These are phyloP conservation scores for Eubasilissa splendida DNA, from an alignment of 2,888 invertebrate species.

Conservation along the genomic window DNA sequence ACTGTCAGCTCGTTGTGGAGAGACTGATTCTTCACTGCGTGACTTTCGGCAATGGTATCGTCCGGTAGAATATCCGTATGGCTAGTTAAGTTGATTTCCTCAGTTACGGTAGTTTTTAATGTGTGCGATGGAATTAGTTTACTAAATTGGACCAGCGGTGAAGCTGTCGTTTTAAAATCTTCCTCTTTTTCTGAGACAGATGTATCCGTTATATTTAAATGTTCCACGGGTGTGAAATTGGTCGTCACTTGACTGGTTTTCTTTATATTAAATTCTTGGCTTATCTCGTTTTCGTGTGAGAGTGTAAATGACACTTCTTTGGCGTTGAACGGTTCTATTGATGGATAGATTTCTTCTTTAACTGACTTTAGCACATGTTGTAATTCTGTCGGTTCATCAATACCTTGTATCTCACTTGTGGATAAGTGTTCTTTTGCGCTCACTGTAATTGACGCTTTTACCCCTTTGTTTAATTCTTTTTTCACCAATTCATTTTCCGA, in stretches of 20 bases:
- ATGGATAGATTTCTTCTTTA: conserved; percentile 70
- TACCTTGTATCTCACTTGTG: conserved; percentile 74
- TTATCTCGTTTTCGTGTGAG: conserved; percentile 78
- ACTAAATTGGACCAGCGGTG: conserved; percentile 62
- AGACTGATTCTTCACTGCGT: conserved; percentile 64
- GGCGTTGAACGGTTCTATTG: conserved; percentile 76
- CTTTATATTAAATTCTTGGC: conserved; percentile 61
- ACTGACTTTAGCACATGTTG: conserved; percentile 72
- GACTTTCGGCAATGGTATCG: conserved; percentile 59
- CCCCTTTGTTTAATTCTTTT: conserved; percentile 70
- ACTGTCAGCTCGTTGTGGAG: conserved; percentile 67
- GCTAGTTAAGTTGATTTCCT: conserved; percentile 69
- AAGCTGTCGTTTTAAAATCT: conserved; percentile 65
- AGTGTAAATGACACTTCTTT: conserved; percentile 76
- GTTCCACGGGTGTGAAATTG: conserved; percentile 73
- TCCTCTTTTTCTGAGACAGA: conserved; percentile 79
- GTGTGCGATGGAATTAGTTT: conserved; percentile 63
- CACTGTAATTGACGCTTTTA: conserved; percentile 74
- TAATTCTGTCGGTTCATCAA: conserved; percentile 72
- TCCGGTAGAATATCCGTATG: conserved; percentile 64
- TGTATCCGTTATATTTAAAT: conserved; percentile 76
- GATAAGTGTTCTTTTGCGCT: conserved; percentile 75
- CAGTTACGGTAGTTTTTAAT: conserved; percentile 67
- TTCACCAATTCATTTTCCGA: conserved; percentile 74
- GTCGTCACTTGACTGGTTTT: conserved; percentile 66